Percentiles rank a stretch among this genome's conserved stretches.
These are phyloP conservation scores for Phrynocephalus forsythii DNA, from an alignment of 2,797 vertebrate species.

Conservation along the genomic window DNA sequence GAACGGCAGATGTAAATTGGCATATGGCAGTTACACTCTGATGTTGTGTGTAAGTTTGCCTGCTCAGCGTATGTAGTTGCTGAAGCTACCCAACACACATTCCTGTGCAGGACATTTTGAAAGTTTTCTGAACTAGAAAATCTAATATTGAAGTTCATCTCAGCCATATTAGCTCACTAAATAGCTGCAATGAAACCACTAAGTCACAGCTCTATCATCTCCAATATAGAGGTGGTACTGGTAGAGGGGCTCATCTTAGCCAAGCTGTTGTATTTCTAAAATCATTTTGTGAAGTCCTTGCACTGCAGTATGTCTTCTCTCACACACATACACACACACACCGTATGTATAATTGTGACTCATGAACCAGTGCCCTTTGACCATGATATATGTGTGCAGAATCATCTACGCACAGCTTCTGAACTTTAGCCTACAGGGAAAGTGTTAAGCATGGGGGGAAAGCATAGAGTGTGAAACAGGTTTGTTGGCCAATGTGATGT, in stretches of 20 bases:
- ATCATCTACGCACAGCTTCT: not conserved
- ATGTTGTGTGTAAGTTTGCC: not conserved
- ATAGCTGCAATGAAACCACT: not conserved
- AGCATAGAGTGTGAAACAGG: not conserved
- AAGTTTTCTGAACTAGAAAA: not conserved
- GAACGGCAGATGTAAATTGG: not conserved
- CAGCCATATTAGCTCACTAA: not conserved
- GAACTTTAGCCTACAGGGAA: not conserved
- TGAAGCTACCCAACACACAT: too few relatives aligned
- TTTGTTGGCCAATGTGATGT: not conserved
- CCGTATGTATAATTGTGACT: not conserved
- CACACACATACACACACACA: not conserved
- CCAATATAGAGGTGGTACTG: not conserved
- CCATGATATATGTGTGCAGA: not conserved
- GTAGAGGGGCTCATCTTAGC: not conserved
- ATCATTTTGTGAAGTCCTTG: not conserved
- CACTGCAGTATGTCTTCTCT: not conserved
- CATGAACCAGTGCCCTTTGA: not conserved
- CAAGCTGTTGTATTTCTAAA: not conserved
- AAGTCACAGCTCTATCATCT: not conserved
- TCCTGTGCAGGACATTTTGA: too few relatives aligned
- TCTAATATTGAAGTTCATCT: not conserved
- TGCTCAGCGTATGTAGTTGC: not conserved
- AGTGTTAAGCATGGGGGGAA: not conserved
- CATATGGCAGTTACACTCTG: not conserved